Percentiles rank a stretch among this genome's conserved stretches.
Conservation (phyloP, 2,113 vertebrate species). For the Cynopterus brachyotis region DNA sequence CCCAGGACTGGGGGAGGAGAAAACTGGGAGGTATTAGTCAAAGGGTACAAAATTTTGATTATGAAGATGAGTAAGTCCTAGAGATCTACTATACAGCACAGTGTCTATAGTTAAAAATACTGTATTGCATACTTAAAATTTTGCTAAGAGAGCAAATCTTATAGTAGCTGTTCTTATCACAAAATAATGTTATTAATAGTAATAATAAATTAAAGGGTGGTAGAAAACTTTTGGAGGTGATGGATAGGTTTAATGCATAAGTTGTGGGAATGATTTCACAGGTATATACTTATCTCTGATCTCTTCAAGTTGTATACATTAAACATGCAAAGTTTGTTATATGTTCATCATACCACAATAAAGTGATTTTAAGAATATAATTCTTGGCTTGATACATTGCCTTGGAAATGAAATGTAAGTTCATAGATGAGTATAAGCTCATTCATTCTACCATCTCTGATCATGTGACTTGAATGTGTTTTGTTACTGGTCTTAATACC, state of each 20-base stretch:
- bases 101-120: background rate
- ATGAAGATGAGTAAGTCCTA: background rate
- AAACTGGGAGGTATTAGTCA: background rate
- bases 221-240: background rate
- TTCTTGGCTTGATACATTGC: background rate
- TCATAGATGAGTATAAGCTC: background rate
- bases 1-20: background rate
- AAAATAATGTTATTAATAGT: background rate
- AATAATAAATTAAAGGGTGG: background rate
- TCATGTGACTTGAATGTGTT: conserved; percentile 16
- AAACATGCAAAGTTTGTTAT: background rate
- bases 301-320: background rate
- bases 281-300: background rate
- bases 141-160: background rate
- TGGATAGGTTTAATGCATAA: background rate
- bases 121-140: background rate
- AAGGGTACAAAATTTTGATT: background rate
- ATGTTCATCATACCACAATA: background rate
- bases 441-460: background rate
- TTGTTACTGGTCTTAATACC: background rate
- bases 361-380: background rate
- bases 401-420: conserved; percentile 23
- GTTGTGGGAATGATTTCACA: background rate
- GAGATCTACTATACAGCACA: background rate
- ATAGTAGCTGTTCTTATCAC: background rate